phyloP scores from a whole-genome alignment of 2,113 vertebrate genomes.

The Coryphaenoides rupestris region DNA sequence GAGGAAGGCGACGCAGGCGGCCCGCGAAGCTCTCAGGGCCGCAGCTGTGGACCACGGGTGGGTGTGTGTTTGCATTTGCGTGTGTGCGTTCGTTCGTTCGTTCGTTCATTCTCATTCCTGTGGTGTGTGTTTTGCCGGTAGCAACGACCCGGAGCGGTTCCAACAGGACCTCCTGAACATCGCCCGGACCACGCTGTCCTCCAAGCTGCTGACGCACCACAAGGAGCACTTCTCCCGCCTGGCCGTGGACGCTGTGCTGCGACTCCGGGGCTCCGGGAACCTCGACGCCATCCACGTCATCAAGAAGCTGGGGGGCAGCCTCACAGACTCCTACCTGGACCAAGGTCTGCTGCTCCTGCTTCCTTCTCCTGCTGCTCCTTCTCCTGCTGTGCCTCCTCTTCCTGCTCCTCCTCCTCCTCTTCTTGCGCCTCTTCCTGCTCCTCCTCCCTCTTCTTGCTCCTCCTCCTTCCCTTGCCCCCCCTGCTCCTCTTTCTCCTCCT shows the following conservation, averaged over 20 bases:
- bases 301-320: conserved; percentile 94
- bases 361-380: too few species aligned
- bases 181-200: conserved; percentile 89
- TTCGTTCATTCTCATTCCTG: too few species aligned
- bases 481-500: too few species aligned
- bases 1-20: conserved; percentile 91
- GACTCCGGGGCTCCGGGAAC: conserved; percentile 93
- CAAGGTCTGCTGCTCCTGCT: conserved; percentile 87
- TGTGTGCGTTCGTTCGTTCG: too few species aligned
- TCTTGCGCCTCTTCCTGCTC: too few species aligned
- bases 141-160: conserved; percentile 82
- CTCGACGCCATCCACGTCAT: conserved; percentile 98
- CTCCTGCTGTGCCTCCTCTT: too few species aligned
- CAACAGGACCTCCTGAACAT: conserved; percentile 93
- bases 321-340: conserved; percentile 95
- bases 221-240: conserved; percentile 90
- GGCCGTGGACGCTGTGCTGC: conserved; percentile 88
- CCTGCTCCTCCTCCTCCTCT: too few species aligned
- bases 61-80: too few species aligned
- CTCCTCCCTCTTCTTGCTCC: too few species aligned
- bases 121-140: conserved; percentile 47
- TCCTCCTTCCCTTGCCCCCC: too few species aligned
- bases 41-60: conserved; percentile 69
- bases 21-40: conserved; percentile 84
- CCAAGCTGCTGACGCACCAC: conserved; percentile 96